phyloP scores from a whole-genome alignment of 2,113 vertebrate species.

The Gambusia affinis region DNA sequence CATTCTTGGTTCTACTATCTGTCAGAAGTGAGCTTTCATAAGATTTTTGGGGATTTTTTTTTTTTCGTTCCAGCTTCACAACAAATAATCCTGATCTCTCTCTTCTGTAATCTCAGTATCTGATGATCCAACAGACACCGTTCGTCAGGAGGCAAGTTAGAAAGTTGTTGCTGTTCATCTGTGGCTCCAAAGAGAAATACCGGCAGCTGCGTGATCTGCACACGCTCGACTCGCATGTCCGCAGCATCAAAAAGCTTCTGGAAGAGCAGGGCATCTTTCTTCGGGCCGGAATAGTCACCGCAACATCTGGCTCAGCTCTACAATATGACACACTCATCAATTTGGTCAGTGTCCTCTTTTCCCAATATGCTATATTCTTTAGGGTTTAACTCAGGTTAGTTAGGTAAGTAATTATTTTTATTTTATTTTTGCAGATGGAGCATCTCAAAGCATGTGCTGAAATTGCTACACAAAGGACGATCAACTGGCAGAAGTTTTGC shows the following conservation, averaged over 20 bases:
- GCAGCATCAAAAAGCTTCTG: slow-evolving; percentile 94
- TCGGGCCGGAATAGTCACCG: slow-evolving; percentile 91
- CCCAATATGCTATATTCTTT: background rate
- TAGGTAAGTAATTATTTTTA: no score
- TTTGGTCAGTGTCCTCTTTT: slow-evolving; percentile 81
- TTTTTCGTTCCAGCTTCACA: background rate
- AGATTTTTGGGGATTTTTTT: background rate
- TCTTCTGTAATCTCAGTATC: slow-evolving; percentile 81
- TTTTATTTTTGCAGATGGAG: slow-evolving; percentile 88
- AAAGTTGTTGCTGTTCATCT: slow-evolving; percentile 97
- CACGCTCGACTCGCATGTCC: slow-evolving; percentile 93
- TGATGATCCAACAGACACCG: slow-evolving; percentile 98
- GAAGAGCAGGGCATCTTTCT: slow-evolving; percentile 98
- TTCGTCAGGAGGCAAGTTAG: slow-evolving; percentile 97
- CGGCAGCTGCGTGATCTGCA: slow-evolving; percentile 95
- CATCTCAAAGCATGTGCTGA: slow-evolving; percentile 98
- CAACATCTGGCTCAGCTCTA: slow-evolving; percentile 93
- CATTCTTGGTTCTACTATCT: slow-evolving; percentile 99
- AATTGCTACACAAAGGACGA: slow-evolving; percentile 94
- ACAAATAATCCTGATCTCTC: background rate
- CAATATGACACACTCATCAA: slow-evolving; percentile 97
- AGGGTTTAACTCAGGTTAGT: background rate
- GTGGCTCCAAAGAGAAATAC: slow-evolving; percentile 98
- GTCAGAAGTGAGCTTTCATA: slow-evolving; percentile 85
- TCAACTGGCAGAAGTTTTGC: slow-evolving; percentile 99